phyloP scores from a whole-genome alignment of 1,140 invertebrate species.

The Achatina immaculata region DNA sequence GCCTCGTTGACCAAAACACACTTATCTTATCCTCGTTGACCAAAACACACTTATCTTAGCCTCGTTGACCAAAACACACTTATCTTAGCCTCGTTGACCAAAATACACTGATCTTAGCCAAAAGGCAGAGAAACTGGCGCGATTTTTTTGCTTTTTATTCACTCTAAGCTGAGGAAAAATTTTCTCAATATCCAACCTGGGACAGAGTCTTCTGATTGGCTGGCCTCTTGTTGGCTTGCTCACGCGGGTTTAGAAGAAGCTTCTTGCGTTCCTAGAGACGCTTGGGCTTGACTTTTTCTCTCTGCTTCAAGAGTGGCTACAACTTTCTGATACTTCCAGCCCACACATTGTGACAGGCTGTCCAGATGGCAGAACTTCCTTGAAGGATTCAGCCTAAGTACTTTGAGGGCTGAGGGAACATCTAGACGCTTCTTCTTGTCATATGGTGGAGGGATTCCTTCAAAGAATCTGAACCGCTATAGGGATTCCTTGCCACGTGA shows the following conservation, averaged over 20 bases:
- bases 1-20: too few relatives aligned
- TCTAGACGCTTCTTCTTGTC: conserved; percentile 94
- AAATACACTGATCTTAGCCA: too few relatives aligned
- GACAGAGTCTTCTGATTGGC: neutral
- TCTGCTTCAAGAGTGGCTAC: conserved; percentile 94
- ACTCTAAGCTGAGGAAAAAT: too few relatives aligned
- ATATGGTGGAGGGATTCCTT: conserved; percentile 96
- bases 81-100: too few relatives aligned
- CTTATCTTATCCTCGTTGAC: too few relatives aligned
- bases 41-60: too few relatives aligned
- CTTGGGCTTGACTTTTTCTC: conserved; percentile 90
- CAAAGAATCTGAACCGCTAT: conserved; percentile 86
- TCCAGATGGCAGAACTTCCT: conserved; percentile 93
- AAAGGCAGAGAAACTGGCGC: too few relatives aligned
- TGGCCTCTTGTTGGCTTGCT: neutral
- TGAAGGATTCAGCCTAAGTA: conserved; percentile 93
- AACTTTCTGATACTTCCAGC: conserved; percentile 98
- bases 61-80: too few relatives aligned
- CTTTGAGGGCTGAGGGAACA: conserved; percentile 92
- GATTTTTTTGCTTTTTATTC: too few relatives aligned
- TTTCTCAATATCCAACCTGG: too few relatives aligned
- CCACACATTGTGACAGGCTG: conserved; percentile 96
- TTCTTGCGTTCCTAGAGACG: conserved; percentile 82
- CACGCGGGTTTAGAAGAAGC: neutral
- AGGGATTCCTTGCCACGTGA: conserved; percentile 80